Percentiles rank a stretch among this genome's conserved stretches.
Conservation (phyloP, 2,113 vertebrate species). For the Myotis davidii region DNA sequence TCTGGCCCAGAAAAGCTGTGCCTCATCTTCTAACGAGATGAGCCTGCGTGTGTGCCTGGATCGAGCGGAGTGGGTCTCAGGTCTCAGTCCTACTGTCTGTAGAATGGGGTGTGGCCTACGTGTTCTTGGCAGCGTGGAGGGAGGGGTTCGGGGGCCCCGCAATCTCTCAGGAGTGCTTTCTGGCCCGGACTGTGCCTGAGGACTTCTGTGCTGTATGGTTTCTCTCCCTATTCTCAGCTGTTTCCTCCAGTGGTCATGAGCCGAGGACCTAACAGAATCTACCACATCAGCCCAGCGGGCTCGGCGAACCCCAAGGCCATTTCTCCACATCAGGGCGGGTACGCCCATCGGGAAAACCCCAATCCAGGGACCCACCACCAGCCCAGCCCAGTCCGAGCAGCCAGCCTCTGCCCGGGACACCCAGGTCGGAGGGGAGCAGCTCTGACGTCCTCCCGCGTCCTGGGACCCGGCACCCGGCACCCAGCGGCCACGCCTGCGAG, state of each 20-base stretch:
- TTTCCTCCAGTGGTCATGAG: not conserved
- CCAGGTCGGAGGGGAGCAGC: not conserved
- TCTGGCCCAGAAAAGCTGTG: not conserved
- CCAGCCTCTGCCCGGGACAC: not conserved
- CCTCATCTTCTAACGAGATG: not conserved
- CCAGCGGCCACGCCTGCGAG: not conserved
- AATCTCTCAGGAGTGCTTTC: not conserved
- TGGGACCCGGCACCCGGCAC: not conserved
- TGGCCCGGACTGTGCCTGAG: not conserved
- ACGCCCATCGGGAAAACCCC: not conserved
- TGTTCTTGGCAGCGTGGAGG: not conserved
- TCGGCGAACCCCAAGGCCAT: not conserved
- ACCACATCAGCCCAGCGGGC: not conserved
- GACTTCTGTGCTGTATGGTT: not conserved
- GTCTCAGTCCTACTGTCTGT: conserved; percentile 28
- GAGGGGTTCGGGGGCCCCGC: not conserved
- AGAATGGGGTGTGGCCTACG: not conserved
- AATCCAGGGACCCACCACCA: not conserved
- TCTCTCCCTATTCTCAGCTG: not conserved
- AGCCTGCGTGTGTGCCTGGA: too few species aligned
- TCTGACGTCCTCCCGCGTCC: not conserved
- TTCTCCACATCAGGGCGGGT: not conserved
- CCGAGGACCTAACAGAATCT: not conserved
- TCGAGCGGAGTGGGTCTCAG: not conserved
- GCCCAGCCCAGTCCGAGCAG: not conserved